Evolutionary conservation across 92 coral and sea anemone species (phyloP).

Genomic region (Palythoa caribaeorum): DNA sequence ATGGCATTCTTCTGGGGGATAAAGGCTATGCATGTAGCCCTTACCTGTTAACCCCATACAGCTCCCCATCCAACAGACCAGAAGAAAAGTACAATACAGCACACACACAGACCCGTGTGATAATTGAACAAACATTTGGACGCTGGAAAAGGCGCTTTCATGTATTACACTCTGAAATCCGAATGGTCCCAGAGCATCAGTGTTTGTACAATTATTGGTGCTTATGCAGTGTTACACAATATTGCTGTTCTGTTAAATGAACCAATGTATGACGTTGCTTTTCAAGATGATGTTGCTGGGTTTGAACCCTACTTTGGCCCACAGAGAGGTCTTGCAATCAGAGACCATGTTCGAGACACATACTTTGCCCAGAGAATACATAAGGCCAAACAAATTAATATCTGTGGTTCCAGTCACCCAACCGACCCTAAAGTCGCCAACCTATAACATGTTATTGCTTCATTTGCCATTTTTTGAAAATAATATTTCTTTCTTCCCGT

Average conservation of each 20-base stretch:
- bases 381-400: too few relatives aligned
- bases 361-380: constrained; percentile 9
- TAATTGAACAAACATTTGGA: constrained; percentile 70
- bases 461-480: too few relatives aligned
- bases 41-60: constrained; percentile 72
- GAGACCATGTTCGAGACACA: constrained; percentile 60
- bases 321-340: constrained; percentile 53
- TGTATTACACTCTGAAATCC: constrained; percentile 39
- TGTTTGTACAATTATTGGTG: constrained; percentile 63
- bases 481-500: too few relatives aligned
- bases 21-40: constrained; percentile 69
- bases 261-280: constrained; percentile 48
- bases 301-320: constrained; percentile 57
- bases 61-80: constrained; percentile 16
- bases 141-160: constrained; percentile 63
- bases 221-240: constrained; percentile 74
- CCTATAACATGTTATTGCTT: too few relatives aligned
- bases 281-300: constrained; percentile 25
- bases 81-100: constrained; percentile 56
- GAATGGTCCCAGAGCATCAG: constrained; percentile 66
- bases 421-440: too few relatives aligned
- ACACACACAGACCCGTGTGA: constrained; percentile 65
- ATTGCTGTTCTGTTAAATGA: constrained; percentile 59
- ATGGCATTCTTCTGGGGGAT: constrained; percentile 72
- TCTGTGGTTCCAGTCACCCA: too few relatives aligned